Base-by-base conservation (phyloP, 2,113 vertebrate species). In the Athene noctua region DNA sequence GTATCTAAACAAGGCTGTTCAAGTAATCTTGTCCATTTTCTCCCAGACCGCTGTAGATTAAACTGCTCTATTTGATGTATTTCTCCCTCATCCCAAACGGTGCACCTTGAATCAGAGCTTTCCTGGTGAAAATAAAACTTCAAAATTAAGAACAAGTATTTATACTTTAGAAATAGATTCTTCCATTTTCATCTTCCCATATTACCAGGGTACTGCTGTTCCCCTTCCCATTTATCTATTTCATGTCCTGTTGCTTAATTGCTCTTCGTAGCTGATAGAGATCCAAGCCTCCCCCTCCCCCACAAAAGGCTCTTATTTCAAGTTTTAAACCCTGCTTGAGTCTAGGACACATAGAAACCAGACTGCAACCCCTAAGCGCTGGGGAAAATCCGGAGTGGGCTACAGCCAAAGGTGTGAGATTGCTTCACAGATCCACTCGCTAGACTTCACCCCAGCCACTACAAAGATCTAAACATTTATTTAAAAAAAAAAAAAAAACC, bases 181-280 rank as follows among this genome's bases (percentile, higher is more conserved):
- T 92, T 79, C 90, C 75, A 94, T 86, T 93, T 86, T 80, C 90
- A 63, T 75, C 92, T 80, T 75, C 86, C 90, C 73, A 30, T 51
- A 57, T 61, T 58, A 82, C 67, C 93, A 79, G 78, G 71, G 82
- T 36, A 42, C 63, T 77, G 80, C 86, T 13, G 6, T 61, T 86
- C 87, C 90, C 90, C 55, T 95, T 92, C 90, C 93, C 89, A 80
- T 93, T 81, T 83, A 85, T 97, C 96, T 88, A 90, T 85, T 91
- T 96, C 78, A 94, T 70, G 79, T 92, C 88, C 86, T 61, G 52
- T 84, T 93, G 87, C 80, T 94, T 96, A 96, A 96, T 95, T 94
- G 93, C 81, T 92, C 80, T 91, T 91, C 86, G 91, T 66, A 89
- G 91, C 86, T 44, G 62, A 73, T 65, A 67, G 86, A 80, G 88